Percentiles rank a stretch among this genome's conserved stretches.
phyloP scores from a whole-genome alignment of 2,888 invertebrate species.

The Doris montereyensis region DNA sequence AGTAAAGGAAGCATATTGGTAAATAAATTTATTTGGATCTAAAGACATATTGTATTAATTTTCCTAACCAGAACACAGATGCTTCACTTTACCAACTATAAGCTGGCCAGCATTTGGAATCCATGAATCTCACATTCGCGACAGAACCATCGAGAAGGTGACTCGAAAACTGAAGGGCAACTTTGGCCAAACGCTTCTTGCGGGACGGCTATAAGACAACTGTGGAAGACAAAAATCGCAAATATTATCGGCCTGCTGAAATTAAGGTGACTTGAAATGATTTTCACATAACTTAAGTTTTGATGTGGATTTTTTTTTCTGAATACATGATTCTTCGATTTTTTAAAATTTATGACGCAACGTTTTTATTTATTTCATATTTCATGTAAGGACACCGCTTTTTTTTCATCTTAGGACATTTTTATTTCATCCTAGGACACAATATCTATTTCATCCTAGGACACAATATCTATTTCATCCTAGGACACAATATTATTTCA shows the following conservation, averaged over 20 bases:
- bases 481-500: too few relatives aligned
- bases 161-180: slow-evolving; percentile 84
- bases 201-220: slow-evolving; percentile 95
- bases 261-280: slow-evolving; percentile 86
- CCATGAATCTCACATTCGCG: slow-evolving; percentile 92
- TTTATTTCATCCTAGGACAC: too few relatives aligned
- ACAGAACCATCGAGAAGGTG: slow-evolving; percentile 85
- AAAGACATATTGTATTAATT: too few relatives aligned
- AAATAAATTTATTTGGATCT: too few relatives aligned
- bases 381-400: not conserved
- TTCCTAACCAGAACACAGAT: slow-evolving; percentile 82
- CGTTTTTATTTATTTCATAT: not conserved
- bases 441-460: too few relatives aligned
- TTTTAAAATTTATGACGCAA: not conserved
- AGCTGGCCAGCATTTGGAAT: slow-evolving; percentile 99
- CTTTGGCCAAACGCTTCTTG: slow-evolving; percentile 91
- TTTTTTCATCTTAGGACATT: too few relatives aligned
- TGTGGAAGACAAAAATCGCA: slow-evolving; percentile 84
- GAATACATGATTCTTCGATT: not conserved
- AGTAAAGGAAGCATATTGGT: too few relatives aligned
- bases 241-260: slow-evolving; percentile 91
- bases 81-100: slow-evolving; percentile 92
- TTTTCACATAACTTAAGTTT: not conserved
- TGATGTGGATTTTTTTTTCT: not conserved
- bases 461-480: too few relatives aligned